Conservation (phyloP, 2,113 vertebrate genomes). For the Eurypyga helias region DNA sequence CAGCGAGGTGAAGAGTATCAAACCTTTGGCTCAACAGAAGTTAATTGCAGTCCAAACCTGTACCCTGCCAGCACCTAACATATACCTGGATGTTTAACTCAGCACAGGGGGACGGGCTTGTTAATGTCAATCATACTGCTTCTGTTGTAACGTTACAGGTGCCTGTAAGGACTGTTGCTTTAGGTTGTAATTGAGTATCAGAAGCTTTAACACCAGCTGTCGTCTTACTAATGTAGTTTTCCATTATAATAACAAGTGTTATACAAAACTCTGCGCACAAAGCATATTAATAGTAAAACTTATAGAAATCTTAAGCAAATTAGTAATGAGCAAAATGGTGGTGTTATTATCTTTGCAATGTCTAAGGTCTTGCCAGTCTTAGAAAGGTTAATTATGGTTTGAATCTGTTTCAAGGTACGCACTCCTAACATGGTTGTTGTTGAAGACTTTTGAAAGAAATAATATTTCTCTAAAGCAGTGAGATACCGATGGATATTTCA, state of each 20-base stretch:
- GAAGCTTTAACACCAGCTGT: neutral
- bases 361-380: neutral
- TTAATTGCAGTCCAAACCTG: neutral
- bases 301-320: neutral
- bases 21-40: neutral
- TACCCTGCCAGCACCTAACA: neutral
- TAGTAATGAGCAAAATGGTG: rapidly evolving
- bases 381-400: neutral
- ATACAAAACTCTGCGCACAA: neutral
- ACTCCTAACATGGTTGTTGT: neutral
- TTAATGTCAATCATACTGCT: neutral
- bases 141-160: neutral
- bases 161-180: neutral
- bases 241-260: neutral
- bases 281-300: neutral
- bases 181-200: neutral
- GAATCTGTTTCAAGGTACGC: neutral
- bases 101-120: neutral
- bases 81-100: neutral
- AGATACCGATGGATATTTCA: neutral
- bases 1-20: neutral
- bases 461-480: neutral
- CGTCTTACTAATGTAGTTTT: neutral
- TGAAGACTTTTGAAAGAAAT: neutral
- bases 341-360: neutral